These are phyloP conservation scores for Nephotettix cincticeps DNA, from an alignment of 1,140 invertebrate species.

Conservation along the genomic window DNA sequence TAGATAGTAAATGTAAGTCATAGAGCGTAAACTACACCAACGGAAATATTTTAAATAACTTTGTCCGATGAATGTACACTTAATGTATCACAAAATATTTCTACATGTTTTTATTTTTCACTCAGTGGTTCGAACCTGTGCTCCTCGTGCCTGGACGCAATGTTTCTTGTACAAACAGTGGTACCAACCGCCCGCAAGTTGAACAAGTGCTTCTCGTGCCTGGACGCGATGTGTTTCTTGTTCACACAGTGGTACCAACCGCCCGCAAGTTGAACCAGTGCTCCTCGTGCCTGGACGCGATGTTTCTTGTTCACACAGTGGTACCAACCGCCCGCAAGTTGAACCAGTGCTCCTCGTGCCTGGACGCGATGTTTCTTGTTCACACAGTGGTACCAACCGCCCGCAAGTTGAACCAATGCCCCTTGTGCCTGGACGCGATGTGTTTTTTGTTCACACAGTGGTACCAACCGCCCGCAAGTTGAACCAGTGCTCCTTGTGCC, in stretches of 20 bases:
- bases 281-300: constrained; percentile 42
- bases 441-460: too few species aligned
- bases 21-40: too few species aligned
- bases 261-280: neutral
- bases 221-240: constrained; percentile 48
- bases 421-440: constrained; percentile 42
- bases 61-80: too few species aligned
- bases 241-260: too few species aligned
- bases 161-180: too few species aligned
- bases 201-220: constrained; percentile 29
- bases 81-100: too few species aligned
- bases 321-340: neutral
- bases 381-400: too few species aligned
- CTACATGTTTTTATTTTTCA: too few species aligned
- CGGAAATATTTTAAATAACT: too few species aligned
- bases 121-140: neutral
- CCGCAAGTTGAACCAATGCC: neutral
- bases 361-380: constrained; percentile 47
- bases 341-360: constrained; percentile 29
- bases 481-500: constrained; percentile 30
- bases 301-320: too few species aligned
- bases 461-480: neutral
- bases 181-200: neutral
- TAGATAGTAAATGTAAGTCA: too few species aligned
- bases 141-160: constrained; percentile 42